A percentile compares a stretch with the other conserved stretches of the same genome.
These are phyloP conservation scores for Hyles lineata DNA, from an alignment of 2,888 invertebrate genomes.

Conservation along the genomic window DNA sequence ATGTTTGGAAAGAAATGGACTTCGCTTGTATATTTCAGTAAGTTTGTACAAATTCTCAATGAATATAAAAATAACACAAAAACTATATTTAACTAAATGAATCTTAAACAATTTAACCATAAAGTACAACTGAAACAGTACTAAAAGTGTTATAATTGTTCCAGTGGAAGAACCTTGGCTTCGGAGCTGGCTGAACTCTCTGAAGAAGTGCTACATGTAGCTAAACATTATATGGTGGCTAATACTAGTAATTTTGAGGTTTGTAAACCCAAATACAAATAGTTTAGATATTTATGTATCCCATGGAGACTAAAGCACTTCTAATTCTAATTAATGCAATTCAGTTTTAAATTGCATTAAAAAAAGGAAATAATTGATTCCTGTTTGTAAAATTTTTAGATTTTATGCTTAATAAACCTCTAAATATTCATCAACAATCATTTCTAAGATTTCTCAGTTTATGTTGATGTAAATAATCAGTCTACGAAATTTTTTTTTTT, in stretches of 20 bases:
- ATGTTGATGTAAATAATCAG: too few species aligned
- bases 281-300: background rate
- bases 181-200: constrained; percentile 72
- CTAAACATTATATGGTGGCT: constrained; percentile 67
- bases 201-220: constrained; percentile 67
- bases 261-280: constrained; percentile 17
- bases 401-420: too few species aligned
- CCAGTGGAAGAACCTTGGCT: constrained; percentile 59
- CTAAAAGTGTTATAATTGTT: constrained; percentile 35
- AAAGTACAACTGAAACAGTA: background rate
- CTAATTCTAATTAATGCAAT: too few species aligned
- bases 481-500: too few species aligned
- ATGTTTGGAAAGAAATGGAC: constrained; percentile 70
- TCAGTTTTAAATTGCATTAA: too few species aligned
- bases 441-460: too few species aligned
- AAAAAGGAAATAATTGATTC: too few species aligned
- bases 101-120: too few species aligned
- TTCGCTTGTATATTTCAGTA: constrained; percentile 65
- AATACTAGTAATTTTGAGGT: constrained; percentile 69
- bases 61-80: too few species aligned
- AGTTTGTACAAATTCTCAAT: constrained; percentile 43
- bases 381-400: too few species aligned
- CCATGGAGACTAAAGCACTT: background rate
- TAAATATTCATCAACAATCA: too few species aligned
- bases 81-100: too few species aligned